phyloP scores from a whole-genome alignment of 2,888 invertebrate species.

The Eupeodes latifasciatus region DNA sequence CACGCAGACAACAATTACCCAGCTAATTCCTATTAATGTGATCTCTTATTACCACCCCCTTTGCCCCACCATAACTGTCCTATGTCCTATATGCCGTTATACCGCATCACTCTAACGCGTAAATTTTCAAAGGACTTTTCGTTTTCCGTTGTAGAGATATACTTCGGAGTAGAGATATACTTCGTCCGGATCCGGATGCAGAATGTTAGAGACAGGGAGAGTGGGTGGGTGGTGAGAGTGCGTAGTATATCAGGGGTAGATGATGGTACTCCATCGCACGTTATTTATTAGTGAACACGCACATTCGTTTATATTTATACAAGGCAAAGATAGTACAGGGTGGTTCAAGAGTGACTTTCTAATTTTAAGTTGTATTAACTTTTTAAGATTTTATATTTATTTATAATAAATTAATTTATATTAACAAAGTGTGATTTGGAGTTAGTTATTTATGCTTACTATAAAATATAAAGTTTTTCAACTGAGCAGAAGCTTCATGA shows the following conservation, averaged over 20 bases:
- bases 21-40: slow-evolving; percentile 67
- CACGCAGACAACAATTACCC: slow-evolving; percentile 66
- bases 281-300: slow-evolving; percentile 40
- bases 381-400: too few species aligned
- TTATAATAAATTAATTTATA: too few species aligned
- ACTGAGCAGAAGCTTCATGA: too few species aligned
- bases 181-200: slow-evolving; percentile 3
- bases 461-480: too few species aligned
- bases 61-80: background rate
- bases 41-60: slow-evolving; percentile 31
- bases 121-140: slow-evolving; percentile 37
- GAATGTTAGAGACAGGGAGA: background rate
- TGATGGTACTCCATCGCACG: background rate
- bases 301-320: slow-evolving; percentile 40
- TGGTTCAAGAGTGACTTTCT: too few species aligned
- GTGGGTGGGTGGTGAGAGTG: too few species aligned
- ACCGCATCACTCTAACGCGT: slow-evolving; percentile 3
- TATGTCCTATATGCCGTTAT: background rate
- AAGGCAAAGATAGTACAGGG: background rate
- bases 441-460: too few species aligned
- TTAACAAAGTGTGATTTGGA: too few species aligned
- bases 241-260: background rate
- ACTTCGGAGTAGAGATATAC: background rate
- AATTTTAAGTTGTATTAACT: too few species aligned
- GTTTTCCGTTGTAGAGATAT: slow-evolving; percentile 29